A percentile compares a stretch with the other conserved stretches of the same genome.
Evolutionary conservation across 1,140 invertebrate genomes (phyloP).

Genomic region (Trichogramma pretiosum): DNA sequence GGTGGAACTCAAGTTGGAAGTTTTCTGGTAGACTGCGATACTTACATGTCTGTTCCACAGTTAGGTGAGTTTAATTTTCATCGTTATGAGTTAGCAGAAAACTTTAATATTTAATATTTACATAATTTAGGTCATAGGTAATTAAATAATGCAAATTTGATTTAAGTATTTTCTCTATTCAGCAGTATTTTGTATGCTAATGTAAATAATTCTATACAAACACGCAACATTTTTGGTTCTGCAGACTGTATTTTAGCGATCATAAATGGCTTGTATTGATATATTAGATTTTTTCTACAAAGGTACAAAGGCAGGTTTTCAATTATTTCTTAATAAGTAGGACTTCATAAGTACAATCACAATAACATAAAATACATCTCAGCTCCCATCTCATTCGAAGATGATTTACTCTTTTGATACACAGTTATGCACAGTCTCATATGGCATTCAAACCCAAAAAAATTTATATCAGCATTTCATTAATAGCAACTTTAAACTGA

Average conservation of each 20-base stretch:
- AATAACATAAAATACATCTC: constrained; percentile 19
- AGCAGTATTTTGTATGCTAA: constrained; percentile 30
- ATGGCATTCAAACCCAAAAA: too few relatives aligned
- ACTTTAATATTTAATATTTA: neutral
- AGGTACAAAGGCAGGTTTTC: constrained; percentile 26
- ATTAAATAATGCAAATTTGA: constrained; percentile 8
- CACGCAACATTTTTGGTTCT: constrained; percentile 39
- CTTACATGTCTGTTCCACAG: constrained; percentile 71
- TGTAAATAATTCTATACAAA: constrained; percentile 39
- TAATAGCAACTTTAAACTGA: too few relatives aligned
- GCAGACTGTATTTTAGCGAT: constrained; percentile 27
- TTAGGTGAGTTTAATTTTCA: constrained; percentile 47
- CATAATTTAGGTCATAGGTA: neutral
- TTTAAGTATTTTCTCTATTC: constrained; percentile 34
- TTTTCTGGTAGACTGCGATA: constrained; percentile 91
- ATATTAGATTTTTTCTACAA: constrained; percentile 27
- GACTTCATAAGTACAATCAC: constrained; percentile 16
- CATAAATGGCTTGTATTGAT: constrained; percentile 20
- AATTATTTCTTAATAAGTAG: constrained; percentile 11
- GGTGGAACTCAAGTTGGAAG: constrained; percentile 80
- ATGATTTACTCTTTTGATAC: too few relatives aligned
- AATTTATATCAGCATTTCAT: too few relatives aligned
- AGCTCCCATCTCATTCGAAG: too few relatives aligned
- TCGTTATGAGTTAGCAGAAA: neutral
- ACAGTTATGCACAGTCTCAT: too few relatives aligned